Percentiles rank a stretch among this genome's conserved stretches.
Conservation (phyloP, 2,888 invertebrate species). For the Oxystoma pomonae region DNA sequence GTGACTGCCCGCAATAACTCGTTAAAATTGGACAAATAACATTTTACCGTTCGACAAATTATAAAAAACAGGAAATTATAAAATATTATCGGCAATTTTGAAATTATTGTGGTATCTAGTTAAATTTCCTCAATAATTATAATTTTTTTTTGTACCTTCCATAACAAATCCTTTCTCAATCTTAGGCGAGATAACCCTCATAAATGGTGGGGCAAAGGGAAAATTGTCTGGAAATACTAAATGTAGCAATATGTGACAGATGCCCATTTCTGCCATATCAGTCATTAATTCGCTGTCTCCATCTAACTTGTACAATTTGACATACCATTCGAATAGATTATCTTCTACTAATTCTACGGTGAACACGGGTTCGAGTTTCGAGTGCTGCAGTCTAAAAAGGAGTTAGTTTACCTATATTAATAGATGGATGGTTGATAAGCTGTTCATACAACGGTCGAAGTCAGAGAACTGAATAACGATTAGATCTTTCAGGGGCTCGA, state of each 20-base stretch:
- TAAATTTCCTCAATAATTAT: neutral
- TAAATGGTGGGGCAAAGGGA: constrained; percentile 84
- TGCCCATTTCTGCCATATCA: constrained; percentile 74
- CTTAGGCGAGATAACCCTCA: constrained; percentile 59
- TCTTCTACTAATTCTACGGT: constrained; percentile 83
- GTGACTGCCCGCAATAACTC: too few relatives aligned
- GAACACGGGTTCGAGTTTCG: constrained; percentile 68
- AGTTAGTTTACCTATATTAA: too few relatives aligned
- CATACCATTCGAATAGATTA: constrained; percentile 85
- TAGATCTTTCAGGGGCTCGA: too few relatives aligned
- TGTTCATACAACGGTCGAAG: too few relatives aligned
- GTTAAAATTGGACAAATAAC: too few relatives aligned
- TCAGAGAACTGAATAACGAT: too few relatives aligned
- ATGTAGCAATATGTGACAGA: constrained; percentile 72
- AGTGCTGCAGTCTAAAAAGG: constrained; percentile 59
- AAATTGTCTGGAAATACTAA: constrained; percentile 84
- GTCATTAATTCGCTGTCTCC: constrained; percentile 78
- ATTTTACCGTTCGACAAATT: too few relatives aligned
- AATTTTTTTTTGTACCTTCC: constrained; percentile 58
- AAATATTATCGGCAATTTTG: too few relatives aligned
- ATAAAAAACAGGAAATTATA: too few relatives aligned
- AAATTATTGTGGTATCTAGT: too few relatives aligned
- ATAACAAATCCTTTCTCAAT: constrained; percentile 78
- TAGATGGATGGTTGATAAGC: too few relatives aligned
- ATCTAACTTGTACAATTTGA: constrained; percentile 75